Evolutionary conservation across 2,888 invertebrate genomes (phyloP).

Genomic region (Horisme vitalbata): DNA sequence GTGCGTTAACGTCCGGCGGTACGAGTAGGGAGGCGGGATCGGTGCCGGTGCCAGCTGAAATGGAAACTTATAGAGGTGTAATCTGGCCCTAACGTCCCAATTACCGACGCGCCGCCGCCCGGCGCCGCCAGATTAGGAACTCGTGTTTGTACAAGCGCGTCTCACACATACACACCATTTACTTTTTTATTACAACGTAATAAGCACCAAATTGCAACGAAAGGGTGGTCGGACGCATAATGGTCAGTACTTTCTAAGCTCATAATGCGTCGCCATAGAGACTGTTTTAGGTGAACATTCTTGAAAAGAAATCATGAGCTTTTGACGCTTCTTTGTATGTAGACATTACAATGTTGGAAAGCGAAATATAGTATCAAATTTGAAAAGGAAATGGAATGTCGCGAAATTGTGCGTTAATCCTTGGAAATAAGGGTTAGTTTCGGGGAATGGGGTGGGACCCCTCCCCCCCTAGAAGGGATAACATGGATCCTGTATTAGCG

Average conservation of each 20-base stretch:
- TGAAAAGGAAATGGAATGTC: not conserved
- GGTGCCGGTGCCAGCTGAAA: conserved; percentile 10
- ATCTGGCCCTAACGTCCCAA: conserved; percentile 19
- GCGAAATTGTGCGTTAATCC: conserved; percentile 9
- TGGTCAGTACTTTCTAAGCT: conserved; percentile 4
- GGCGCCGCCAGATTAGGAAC: conserved; percentile 11
- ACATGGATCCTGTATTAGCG: conserved; percentile 13
- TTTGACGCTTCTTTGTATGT: not conserved
- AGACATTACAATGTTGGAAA: conserved; percentile 6
- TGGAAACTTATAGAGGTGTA: conserved; percentile 14
- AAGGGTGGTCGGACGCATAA: not conserved
- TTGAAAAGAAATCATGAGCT: conserved; percentile 5
- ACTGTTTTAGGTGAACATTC: not conserved
- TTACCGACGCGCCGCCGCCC: conserved; percentile 12
- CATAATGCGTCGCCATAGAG: conserved; percentile 4
- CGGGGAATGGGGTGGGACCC: not conserved
- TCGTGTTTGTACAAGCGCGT: conserved; percentile 8
- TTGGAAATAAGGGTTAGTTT: conserved; percentile 7
- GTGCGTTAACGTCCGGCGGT: not conserved
- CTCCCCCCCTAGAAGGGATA: too few relatives aligned
- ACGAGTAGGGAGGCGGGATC: not conserved
- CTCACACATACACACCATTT: not conserved
- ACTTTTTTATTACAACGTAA: not conserved
- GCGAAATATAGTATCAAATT: conserved; percentile 6
- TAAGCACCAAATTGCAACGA: not conserved